These are phyloP conservation scores for Dusona sp. DNA, from an alignment of 2,888 invertebrate species.

Conservation along the genomic window DNA sequence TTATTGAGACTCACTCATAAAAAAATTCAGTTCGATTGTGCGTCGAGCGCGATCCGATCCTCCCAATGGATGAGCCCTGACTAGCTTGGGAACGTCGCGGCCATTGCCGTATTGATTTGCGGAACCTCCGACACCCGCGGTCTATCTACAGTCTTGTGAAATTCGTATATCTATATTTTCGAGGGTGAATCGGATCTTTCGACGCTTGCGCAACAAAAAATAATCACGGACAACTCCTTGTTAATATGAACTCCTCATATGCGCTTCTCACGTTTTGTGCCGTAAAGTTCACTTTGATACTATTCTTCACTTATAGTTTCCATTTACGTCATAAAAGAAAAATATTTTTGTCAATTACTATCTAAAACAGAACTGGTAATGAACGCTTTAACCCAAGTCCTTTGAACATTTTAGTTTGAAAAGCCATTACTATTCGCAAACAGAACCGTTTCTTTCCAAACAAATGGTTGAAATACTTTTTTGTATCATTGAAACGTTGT, in stretches of 20 bases:
- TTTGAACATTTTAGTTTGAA: not conserved
- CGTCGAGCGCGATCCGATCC: constrained; percentile 73
- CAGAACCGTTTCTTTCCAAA: not conserved
- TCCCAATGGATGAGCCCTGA: constrained; percentile 81
- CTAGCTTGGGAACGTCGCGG: constrained; percentile 80
- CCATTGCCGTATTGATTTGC: constrained; percentile 83
- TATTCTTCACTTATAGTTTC: not conserved
- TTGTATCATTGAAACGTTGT: not conserved
- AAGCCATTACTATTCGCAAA: not conserved
- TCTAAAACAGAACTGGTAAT: not conserved
- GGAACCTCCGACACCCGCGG: constrained; percentile 62
- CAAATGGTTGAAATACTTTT: not conserved
- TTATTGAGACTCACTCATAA: constrained; percentile 13
- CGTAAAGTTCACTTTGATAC: not conserved
- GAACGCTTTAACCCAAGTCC: not conserved
- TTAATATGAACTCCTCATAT: not conserved
- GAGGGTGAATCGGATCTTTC: constrained; percentile 8
- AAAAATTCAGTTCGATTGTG: constrained; percentile 50
- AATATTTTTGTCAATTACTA: not conserved
- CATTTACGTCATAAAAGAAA: not conserved
- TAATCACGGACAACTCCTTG: constrained; percentile 23
- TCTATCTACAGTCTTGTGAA: not conserved
- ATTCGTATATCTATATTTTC: not conserved
- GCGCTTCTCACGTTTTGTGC: not conserved
- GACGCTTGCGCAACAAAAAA: constrained; percentile 47